phyloP scores from a whole-genome alignment of 2,113 vertebrate species.

The Diadophis punctatus region DNA sequence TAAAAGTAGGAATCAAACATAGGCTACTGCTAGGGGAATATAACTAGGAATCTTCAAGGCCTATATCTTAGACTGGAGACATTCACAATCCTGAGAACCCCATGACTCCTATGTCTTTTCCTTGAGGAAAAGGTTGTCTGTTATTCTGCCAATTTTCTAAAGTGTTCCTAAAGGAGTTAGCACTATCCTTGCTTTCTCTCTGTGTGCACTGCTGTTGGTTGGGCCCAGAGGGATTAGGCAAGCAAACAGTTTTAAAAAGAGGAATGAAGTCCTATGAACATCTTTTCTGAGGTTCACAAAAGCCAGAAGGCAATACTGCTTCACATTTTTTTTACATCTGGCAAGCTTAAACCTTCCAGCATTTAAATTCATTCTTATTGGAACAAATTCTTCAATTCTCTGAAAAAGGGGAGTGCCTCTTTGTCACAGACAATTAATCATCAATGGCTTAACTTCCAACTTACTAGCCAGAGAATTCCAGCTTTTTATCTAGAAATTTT shows the following conservation, averaged over 20 bases:
- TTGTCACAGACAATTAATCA: conserved; percentile 20
- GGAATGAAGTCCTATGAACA: neutral
- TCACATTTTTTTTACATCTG: neutral
- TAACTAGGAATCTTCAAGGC: neutral
- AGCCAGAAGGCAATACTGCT: neutral
- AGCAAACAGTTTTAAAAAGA: neutral
- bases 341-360: neutral
- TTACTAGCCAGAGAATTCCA: conserved; percentile 1
- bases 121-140: neutral
- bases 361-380: conserved; percentile 1
- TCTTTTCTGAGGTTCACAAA: neutral
- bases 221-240: neutral
- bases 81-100: neutral
- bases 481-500: conserved; percentile 5
- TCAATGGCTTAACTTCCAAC: neutral
- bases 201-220: neutral
- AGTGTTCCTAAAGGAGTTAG: neutral
- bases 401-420: neutral
- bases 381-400: neutral
- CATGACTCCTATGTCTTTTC: neutral
- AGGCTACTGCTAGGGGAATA: neutral
- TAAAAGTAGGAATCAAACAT: neutral
- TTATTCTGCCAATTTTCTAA: neutral
- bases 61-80: neutral
- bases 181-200: neutral